A percentile compares a stretch with the other conserved stretches of the same genome.
Evolutionary conservation across 2,113 vertebrate species (phyloP).

Genomic region (Machaerirhynchus nigripectus): DNA sequence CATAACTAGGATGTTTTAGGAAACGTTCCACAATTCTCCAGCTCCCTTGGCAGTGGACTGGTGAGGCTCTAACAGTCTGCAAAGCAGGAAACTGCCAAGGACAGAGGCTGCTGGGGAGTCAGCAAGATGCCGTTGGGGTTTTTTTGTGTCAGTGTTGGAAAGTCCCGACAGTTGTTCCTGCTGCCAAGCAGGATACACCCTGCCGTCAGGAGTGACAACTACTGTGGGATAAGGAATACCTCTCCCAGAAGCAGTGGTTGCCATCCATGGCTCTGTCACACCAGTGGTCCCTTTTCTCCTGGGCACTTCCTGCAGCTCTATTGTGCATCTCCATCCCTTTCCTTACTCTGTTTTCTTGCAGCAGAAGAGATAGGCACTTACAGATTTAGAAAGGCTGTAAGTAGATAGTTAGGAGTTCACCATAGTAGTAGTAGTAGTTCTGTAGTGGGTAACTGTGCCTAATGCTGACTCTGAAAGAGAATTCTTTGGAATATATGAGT

Average conservation of each 20-base stretch:
- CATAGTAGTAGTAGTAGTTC: no score
- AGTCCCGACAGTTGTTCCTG: not conserved
- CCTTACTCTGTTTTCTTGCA: not conserved
- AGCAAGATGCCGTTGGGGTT: not conserved
- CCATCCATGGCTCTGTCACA: not conserved
- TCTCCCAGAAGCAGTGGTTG: not conserved
- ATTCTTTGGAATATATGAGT: not conserved
- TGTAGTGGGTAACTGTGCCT: not conserved
- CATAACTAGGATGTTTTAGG: not conserved
- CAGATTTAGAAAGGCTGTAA: not conserved
- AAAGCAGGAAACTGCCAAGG: not conserved
- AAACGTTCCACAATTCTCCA: not conserved
- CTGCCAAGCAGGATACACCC: not conserved
- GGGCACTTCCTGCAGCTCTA: not conserved
- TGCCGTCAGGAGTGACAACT: not conserved
- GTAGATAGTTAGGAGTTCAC: not conserved
- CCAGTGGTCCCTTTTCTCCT: not conserved
- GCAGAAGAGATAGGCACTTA: not conserved
- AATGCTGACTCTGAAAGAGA: not conserved
- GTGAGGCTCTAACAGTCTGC: not conserved
- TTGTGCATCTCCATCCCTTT: not conserved
- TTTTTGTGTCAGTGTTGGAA: not conserved
- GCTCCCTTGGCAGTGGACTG: not conserved
- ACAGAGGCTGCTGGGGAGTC: not conserved
- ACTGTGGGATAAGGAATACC: not conserved